These are phyloP conservation scores for Folsomia manolachei DNA, from an alignment of 2,888 invertebrate species.

Conservation along the genomic window DNA sequence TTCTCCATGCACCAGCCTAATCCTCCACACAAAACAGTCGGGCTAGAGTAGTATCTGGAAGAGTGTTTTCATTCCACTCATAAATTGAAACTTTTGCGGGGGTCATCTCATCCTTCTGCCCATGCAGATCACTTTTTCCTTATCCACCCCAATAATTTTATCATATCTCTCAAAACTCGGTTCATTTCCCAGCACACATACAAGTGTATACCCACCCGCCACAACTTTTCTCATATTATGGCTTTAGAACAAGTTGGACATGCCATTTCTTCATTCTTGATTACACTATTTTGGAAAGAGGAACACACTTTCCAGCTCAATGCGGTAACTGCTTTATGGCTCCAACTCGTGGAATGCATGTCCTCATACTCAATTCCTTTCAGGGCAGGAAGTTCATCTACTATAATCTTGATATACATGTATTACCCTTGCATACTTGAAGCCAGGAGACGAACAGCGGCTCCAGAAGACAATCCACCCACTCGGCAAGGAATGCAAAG, in stretches of 20 bases:
- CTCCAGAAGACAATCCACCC: too few relatives aligned
- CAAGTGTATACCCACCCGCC: background rate
- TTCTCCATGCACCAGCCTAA: background rate
- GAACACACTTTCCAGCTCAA: background rate
- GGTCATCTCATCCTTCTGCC: background rate
- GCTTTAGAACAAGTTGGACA: background rate
- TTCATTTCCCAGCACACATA: background rate
- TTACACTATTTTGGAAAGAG: background rate
- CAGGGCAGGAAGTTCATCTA: background rate
- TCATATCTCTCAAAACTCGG: conserved; percentile 1
- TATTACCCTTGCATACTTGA: too few relatives aligned
- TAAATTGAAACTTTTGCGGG: conserved; percentile 27
- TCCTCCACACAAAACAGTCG: too few relatives aligned
- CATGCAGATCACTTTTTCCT: background rate
- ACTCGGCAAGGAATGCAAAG: too few relatives aligned
- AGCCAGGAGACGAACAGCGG: too few relatives aligned
- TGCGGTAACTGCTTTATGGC: background rate
- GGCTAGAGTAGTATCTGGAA: too few relatives aligned
- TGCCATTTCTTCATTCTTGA: background rate
- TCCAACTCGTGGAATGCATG: too few relatives aligned
- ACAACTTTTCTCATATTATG: background rate
- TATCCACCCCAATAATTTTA: conserved; percentile 6
- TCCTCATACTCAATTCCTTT: background rate
- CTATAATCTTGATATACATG: too few relatives aligned
- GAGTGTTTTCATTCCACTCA: conserved; percentile 19